Base-by-base conservation (phyloP, 2,888 invertebrate species). In the Lasioglossum morio region DNA sequence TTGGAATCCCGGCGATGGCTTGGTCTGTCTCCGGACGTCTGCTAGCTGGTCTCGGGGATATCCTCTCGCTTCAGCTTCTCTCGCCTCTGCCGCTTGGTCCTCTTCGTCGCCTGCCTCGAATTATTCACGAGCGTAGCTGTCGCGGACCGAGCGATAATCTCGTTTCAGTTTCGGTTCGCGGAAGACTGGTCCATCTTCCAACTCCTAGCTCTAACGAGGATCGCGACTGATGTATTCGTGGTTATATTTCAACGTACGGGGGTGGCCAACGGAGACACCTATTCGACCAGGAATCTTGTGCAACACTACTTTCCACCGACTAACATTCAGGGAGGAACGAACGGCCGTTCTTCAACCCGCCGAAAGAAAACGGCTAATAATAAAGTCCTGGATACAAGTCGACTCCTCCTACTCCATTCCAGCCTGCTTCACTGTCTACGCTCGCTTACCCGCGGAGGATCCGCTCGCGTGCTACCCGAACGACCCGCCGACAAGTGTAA, bases 1-100 rank as follows among this genome's bases (percentile, higher is more conserved):
- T 86, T 87, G 91, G 92, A 91, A 93, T 92, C 89, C 88, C 86
- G 88, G 84, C 84, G 88, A 88, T 81, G 88, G 87, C 23, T 82
- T 81, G 37, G 53, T 53, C 53, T n/a, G 53, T 85, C 77, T 30
- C 37, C 85, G 85, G 84, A 87, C 88, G 86, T 82, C 82, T 69
- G 82, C 81, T 86, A 87, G 85, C 82, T 53, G 53, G 53, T 53
- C 53, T 53, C 53, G 53, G 53, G 79, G 66, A 77, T 63, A 46
- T 77, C 82, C 82, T 48, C 63, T 23, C 87, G 85, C 87, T 86
- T 87, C 77, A 69, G 72, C 70, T 30, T 66, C 60, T 37, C 53
- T 46, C 74, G 43, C 40, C 16, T 43, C 27, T n/a, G n/a, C 4
- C 5, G n/a, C 10, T 16, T 48, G 66, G 19, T 48, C 74, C 48